Conservation (phyloP, 2,113 vertebrate genomes). For the Hypanus sabinus region DNA sequence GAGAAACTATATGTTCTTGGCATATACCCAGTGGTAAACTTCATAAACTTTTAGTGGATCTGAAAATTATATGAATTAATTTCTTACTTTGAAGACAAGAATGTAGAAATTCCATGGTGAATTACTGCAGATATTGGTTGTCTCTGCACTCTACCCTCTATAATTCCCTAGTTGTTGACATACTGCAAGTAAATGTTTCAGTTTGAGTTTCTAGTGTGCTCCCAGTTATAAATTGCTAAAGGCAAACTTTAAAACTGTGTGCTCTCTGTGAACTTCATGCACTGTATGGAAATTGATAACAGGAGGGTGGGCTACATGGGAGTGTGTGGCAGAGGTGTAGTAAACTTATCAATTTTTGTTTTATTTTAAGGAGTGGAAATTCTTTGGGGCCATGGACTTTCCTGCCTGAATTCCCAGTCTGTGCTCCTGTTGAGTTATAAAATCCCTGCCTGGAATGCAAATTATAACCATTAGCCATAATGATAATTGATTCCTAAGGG, state of each 20-base stretch:
- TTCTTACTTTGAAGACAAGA: not conserved
- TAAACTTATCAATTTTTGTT: not conserved
- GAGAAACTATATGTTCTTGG: not conserved
- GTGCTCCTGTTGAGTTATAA: not conserved
- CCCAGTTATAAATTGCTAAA: not conserved
- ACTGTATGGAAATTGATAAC: not conserved
- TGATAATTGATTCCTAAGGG: not conserved
- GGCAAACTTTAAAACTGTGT: not conserved
- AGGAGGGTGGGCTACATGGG: not conserved
- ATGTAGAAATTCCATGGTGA: not conserved
- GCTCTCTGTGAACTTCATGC: not conserved
- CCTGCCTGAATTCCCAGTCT: not conserved
- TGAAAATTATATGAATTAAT: not conserved
- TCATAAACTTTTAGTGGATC: not conserved
- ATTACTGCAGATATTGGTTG: not conserved
- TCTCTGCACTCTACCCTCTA: not conserved
- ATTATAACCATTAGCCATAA: not conserved
- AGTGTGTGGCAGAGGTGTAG: not conserved
- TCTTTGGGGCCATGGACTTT: not conserved
- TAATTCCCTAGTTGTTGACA: not conserved
- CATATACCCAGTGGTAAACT: not conserved
- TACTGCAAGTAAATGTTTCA: not conserved
- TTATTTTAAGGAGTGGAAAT: not conserved
- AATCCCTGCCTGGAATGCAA: not conserved
- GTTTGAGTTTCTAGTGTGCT: not conserved